Evolutionary conservation across 1,140 invertebrate genomes (phyloP).

Genomic region (Phymorhynchus buccinoides): DNA sequence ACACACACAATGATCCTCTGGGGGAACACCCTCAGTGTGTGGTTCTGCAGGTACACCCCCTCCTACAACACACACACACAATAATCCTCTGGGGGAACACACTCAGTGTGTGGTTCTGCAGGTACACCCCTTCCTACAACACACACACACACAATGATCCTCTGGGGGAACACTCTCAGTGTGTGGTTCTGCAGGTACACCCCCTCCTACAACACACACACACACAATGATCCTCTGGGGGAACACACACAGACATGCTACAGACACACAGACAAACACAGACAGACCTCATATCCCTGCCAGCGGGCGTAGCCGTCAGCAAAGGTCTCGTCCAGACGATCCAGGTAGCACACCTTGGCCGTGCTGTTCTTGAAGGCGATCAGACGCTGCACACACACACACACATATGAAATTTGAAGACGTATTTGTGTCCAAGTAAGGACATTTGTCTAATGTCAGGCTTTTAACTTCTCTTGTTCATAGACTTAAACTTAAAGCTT

Average conservation of each 20-base stretch:
- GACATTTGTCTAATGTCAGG: too few species aligned
- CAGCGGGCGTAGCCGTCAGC: slow-evolving; percentile 41
- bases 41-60: background rate
- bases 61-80: slow-evolving; percentile 3
- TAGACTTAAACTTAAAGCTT: too few species aligned
- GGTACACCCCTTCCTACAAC: too few species aligned
- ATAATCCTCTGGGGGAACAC: too few species aligned
- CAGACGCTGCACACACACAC: slow-evolving; percentile 37
- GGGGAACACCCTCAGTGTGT: background rate
- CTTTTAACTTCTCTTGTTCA: too few species aligned
- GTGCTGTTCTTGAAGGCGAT: slow-evolving; percentile 44
- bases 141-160: too few species aligned
- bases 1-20: too few species aligned
- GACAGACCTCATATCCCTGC: slow-evolving; percentile 41
- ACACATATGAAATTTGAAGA: too few species aligned
- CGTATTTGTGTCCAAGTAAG: too few species aligned
- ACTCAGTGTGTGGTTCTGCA: too few species aligned
- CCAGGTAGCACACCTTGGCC: slow-evolving; percentile 43
- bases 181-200: too few species aligned
- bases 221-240: background rate
- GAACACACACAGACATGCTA: background rate
- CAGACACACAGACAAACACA: background rate
- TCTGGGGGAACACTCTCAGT: too few species aligned
- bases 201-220: background rate
- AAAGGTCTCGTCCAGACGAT: slow-evolving; percentile 47